phyloP scores from a whole-genome alignment of 2,113 vertebrate species.

The Brachyistius frenatus region DNA sequence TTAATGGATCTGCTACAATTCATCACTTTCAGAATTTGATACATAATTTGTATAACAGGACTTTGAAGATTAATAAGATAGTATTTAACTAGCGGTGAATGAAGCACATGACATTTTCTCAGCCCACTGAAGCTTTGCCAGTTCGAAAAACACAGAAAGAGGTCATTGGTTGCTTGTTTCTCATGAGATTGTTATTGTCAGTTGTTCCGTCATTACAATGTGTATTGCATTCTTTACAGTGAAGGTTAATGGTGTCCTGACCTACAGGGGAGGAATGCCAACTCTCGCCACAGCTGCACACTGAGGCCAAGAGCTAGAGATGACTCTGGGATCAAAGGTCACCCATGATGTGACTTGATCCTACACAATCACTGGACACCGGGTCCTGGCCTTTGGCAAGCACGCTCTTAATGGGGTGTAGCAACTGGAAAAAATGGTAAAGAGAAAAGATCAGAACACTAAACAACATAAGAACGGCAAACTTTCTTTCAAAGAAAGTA shows the following conservation, averaged over 20 bases:
- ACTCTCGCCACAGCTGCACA: constrained; percentile 79
- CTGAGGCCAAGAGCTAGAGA: constrained; percentile 64
- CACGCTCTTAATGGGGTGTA: constrained; percentile 42
- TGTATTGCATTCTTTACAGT: constrained; percentile 74
- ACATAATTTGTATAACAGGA: neutral
- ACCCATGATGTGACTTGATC: constrained; percentile 79
- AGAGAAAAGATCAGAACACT: neutral
- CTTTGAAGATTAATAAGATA: constrained; percentile 28
- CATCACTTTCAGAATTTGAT: constrained; percentile 45
- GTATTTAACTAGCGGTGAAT: constrained; percentile 7
- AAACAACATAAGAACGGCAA: neutral
- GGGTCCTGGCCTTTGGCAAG: constrained; percentile 65
- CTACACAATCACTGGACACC: constrained; percentile 73
- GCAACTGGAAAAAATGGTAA: constrained; percentile 49
- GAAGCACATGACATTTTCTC: constrained; percentile 37
- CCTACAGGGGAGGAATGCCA: constrained; percentile 77
- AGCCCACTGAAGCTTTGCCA: constrained; percentile 30
- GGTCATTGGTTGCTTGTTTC: constrained; percentile 39
- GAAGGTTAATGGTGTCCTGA: constrained; percentile 77
- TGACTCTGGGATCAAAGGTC: constrained; percentile 76
- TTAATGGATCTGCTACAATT: constrained; percentile 51
- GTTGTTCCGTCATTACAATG: constrained; percentile 58
- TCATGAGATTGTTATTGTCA: constrained; percentile 56
- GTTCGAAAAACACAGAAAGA: constrained; percentile 13
- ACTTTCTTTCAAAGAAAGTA: neutral